phyloP scores from a whole-genome alignment of 2,888 invertebrate species.

The Esperia sulphurella region DNA sequence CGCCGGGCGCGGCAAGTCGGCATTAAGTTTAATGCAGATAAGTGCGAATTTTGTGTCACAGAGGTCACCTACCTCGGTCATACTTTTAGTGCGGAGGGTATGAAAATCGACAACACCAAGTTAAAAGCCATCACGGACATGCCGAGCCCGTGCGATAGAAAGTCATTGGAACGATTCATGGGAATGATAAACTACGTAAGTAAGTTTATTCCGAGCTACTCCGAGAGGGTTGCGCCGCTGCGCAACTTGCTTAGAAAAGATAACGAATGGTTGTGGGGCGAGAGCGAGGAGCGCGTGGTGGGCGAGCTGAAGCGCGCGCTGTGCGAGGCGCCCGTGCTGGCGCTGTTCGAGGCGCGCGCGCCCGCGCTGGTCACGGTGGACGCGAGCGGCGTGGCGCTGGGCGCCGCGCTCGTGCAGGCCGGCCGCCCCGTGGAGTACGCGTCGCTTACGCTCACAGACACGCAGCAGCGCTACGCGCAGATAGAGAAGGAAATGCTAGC shows the following conservation, averaged over 20 bases:
- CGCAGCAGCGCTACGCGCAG: too few species aligned
- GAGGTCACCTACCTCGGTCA: neutral
- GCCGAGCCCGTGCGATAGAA: constrained; percentile 13
- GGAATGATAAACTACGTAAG: constrained; percentile 21
- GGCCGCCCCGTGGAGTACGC: constrained; percentile 16
- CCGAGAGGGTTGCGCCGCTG: constrained; percentile 10
- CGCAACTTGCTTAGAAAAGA: constrained; percentile 17
- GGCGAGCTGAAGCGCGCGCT: constrained; percentile 8
- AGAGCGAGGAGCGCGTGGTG: constrained; percentile 1
- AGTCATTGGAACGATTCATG: constrained; percentile 20
- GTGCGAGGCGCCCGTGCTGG: constrained; percentile 14
- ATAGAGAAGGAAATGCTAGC: too few species aligned
- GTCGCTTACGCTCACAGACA: constrained; percentile 17
- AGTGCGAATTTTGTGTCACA: constrained; percentile 11
- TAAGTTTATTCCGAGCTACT: constrained; percentile 24
- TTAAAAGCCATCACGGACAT: constrained; percentile 18
- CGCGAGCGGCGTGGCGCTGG: constrained; percentile 16
- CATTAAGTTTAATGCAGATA: constrained; percentile 14
- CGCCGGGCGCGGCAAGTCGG: constrained; percentile 3
- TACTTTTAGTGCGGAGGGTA: constrained; percentile 1
- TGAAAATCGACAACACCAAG: constrained; percentile 10
- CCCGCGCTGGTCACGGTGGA: constrained; percentile 21
- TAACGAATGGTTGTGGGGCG: constrained; percentile 18
- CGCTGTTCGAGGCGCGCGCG: too few species aligned
- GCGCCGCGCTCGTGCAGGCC: constrained; percentile 20